Base-by-base conservation (phyloP, 2,113 vertebrate species). In the Pica pica region DNA sequence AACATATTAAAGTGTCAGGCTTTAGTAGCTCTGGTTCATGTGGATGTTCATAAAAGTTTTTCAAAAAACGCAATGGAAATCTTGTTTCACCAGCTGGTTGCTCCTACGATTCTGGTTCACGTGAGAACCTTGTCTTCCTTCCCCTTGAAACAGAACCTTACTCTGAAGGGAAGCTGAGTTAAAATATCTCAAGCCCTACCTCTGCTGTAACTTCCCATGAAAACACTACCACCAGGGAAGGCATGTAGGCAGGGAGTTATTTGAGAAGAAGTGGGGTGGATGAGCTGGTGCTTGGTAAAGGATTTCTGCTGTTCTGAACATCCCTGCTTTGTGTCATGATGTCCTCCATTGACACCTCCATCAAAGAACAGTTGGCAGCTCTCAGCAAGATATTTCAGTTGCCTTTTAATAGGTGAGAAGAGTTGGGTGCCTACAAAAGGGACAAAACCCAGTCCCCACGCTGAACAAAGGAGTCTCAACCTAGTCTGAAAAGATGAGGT, bases 1-100 rank as follows among this genome's bases (percentile, higher is more conserved):
- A 96, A 94, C 79, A 87, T 83, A 96, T 95, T 97, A 94, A 95
- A 97, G 83, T 95, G 94, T 91, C 81, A 9, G 53, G 84, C 76
- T 92, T 96, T 95, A 88, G 78, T 30, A 70, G 59, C 59, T 94
- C 76, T 91, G 78, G 68, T 87, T 88, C 69, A 14, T 50, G 90
- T 33, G 69, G 73, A 73, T 55, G 67, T 73, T 89, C 39, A 4
- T 70, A 81, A 81, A 91, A 37, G 69, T 59, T 90, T 83, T 63
- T 52, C 1, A 6, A 93, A 68, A 73, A 94, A 76, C 22, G 28
- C 37, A 75, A 22, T 1, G 10, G 91, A 87, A 87, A 87, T 55
- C 64, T 84, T 82, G 3, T 93, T 90, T 50, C 42, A 44, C 73
- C 69, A 90, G 57, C 35, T 79, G 63, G 39, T 33, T 85, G 56